phyloP scores from a whole-genome alignment of 2,797 vertebrate species.

The Podargus strigoides region DNA sequence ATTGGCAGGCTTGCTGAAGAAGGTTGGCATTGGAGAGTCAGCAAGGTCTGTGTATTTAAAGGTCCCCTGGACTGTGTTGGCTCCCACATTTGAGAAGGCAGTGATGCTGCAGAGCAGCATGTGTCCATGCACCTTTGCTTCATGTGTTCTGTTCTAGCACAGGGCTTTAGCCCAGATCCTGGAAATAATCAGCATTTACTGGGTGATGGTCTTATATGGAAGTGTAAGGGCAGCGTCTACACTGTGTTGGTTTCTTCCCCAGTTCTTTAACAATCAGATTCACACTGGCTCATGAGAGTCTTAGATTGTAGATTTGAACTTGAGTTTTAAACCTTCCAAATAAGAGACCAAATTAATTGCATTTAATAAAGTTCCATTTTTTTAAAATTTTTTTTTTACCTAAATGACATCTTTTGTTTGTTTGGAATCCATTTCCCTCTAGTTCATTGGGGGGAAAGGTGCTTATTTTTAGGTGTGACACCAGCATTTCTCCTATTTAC shows the following conservation, averaged over 20 bases:
- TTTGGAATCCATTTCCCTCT: neutral
- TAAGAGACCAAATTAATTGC: neutral
- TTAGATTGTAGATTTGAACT: neutral
- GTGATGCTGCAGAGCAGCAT: neutral
- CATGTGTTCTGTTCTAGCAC: too few relatives aligned
- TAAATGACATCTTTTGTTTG: neutral
- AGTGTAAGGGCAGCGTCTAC: fast-evolving
- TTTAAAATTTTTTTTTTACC: neutral
- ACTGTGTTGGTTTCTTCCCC: fast-evolving
- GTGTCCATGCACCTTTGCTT: fast-evolving
- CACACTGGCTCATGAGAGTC: neutral
- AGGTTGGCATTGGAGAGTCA: fast-evolving
- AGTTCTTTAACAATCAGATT: neutral
- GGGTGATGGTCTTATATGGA: fast-evolving
- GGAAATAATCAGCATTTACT: neutral
- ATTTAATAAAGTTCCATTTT: neutral
- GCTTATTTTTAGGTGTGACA: neutral
- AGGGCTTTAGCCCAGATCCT: neutral
- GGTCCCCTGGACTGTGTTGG: neutral
- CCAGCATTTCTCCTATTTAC: neutral
- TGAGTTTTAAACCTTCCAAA: neutral
- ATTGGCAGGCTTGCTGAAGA: neutral
- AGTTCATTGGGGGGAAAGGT: neutral
- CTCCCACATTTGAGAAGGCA: fast-evolving
- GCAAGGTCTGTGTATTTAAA: neutral